Percentiles rank a stretch among this genome's conserved stretches.
phyloP scores from a whole-genome alignment of 1,140 invertebrate species.

The Ooceraea biroi region DNA sequence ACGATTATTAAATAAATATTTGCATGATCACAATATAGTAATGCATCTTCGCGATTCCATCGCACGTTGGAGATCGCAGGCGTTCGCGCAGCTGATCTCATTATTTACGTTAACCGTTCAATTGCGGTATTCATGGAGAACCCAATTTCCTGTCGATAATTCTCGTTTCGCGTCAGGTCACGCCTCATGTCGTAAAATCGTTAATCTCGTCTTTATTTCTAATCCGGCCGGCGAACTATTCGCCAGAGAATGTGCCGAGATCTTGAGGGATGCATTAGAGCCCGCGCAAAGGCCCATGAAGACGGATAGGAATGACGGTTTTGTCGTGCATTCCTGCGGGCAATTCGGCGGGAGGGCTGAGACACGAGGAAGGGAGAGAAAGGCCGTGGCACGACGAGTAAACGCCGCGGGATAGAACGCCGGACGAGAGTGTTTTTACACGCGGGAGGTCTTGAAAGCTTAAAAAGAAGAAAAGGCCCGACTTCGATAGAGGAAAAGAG shows the following conservation, averaged over 20 bases:
- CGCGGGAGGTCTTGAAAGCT: constrained; percentile 78
- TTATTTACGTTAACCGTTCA: constrained; percentile 2
- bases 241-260: background rate
- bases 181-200: constrained; percentile 30
- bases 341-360: constrained; percentile 34
- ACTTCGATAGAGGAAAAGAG: constrained; percentile 4
- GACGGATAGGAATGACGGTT: constrained; percentile 53
- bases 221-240: background rate
- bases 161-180: background rate
- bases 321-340: constrained; percentile 56
- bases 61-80: background rate
- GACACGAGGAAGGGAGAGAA: constrained; percentile 17
- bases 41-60: background rate
- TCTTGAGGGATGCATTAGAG: constrained; percentile 37
- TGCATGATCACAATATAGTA: background rate
- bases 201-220: constrained; percentile 18
- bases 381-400: background rate
- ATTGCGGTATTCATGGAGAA: background rate
- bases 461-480: constrained; percentile 43
- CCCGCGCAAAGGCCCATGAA: constrained; percentile 31
- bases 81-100: background rate
- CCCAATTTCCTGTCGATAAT: constrained; percentile 10
- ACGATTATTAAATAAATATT: constrained; percentile 18
- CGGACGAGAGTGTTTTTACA: constrained; percentile 79
- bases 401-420: constrained; percentile 62